A percentile compares a stretch with the other conserved stretches of the same genome.
These are phyloP conservation scores for Pithys albifrons DNA, from an alignment of 2,113 vertebrate genomes.

Conservation along the genomic window DNA sequence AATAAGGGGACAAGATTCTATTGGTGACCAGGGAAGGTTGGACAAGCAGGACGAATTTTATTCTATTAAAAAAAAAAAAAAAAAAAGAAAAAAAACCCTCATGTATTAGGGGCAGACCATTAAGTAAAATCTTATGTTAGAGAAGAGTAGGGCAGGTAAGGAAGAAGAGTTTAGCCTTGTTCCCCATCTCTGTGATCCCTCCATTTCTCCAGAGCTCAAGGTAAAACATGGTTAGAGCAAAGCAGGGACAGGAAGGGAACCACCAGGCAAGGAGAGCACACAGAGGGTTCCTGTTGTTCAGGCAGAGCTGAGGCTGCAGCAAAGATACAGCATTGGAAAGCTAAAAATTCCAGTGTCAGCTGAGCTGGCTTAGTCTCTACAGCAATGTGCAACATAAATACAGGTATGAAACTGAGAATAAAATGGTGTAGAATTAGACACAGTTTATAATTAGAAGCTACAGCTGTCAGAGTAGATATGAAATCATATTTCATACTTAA, in stretches of 20 bases:
- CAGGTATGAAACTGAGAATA: conserved; percentile 58
- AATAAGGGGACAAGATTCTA: background rate
- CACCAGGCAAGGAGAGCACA: background rate
- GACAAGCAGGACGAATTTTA: background rate
- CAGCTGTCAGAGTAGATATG: conserved; percentile 45
- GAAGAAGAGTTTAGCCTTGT: background rate
- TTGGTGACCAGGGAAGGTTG: background rate
- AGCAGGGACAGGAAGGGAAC: background rate
- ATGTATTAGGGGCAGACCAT: background rate
- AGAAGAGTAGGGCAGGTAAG: background rate
- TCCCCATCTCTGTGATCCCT: background rate
- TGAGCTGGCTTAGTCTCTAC: conserved; percentile 32
- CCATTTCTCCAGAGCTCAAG: background rate
- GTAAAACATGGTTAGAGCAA: background rate
- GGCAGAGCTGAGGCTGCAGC: background rate
- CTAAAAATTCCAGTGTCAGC: conserved; percentile 51
- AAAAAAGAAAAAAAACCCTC: background rate
- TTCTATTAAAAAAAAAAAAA: background rate
- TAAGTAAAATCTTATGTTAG: background rate
- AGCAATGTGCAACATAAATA: conserved; percentile 53
- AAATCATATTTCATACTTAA: conserved; percentile 45
- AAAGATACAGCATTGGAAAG: background rate
- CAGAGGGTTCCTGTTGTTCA: background rate
- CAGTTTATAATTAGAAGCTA: conserved; percentile 54
- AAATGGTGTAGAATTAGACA: conserved; percentile 33